Evolutionary conservation across 1,140 invertebrate species (phyloP).

Genomic region (Aphelenchoides besseyi): DNA sequence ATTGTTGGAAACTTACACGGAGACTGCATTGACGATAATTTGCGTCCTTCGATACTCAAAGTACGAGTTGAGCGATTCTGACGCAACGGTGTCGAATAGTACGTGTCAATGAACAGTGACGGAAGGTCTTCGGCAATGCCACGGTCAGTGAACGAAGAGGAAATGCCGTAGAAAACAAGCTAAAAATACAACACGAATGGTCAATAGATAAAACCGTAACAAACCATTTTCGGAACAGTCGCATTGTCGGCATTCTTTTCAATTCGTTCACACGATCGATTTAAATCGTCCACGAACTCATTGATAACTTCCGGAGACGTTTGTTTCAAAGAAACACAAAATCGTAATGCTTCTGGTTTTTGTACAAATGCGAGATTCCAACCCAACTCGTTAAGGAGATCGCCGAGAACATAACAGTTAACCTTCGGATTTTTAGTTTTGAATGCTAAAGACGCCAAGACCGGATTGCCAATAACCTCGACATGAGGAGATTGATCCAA

Average conservation of each 20-base stretch:
- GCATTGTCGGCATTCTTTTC: slow-evolving; percentile 31
- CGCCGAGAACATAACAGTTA: slow-evolving; percentile 34
- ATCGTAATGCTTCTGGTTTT: slow-evolving; percentile 18
- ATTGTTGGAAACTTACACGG: neutral
- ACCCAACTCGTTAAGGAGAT: slow-evolving; percentile 49
- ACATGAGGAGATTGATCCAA: slow-evolving; percentile 32
- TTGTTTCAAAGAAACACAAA: slow-evolving; percentile 42
- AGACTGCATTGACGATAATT: slow-evolving; percentile 15
- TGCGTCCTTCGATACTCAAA: slow-evolving; percentile 49
- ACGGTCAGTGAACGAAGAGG: slow-evolving; percentile 41
- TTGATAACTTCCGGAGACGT: slow-evolving; percentile 32
- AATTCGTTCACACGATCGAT: slow-evolving; percentile 39
- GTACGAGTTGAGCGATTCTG: slow-evolving; percentile 38
- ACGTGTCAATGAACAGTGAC: slow-evolving; percentile 37
- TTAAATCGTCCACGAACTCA: slow-evolving; percentile 44
- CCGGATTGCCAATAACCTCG: slow-evolving; percentile 46
- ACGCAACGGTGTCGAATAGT: slow-evolving; percentile 39
- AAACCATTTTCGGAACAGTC: slow-evolving; percentile 43
- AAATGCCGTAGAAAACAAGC: slow-evolving; percentile 43
- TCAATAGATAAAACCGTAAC: neutral
- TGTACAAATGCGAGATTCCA: slow-evolving; percentile 31
- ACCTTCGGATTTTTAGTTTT: slow-evolving; percentile 40
- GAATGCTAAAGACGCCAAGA: slow-evolving; percentile 33
- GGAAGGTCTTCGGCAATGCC: slow-evolving; percentile 36
- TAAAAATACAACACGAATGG: slow-evolving; percentile 18